Percentiles rank a stretch among this genome's conserved stretches.
These are phyloP conservation scores for Pseudoatta argentina DNA, from an alignment of 1,140 invertebrate species.

Conservation along the genomic window DNA sequence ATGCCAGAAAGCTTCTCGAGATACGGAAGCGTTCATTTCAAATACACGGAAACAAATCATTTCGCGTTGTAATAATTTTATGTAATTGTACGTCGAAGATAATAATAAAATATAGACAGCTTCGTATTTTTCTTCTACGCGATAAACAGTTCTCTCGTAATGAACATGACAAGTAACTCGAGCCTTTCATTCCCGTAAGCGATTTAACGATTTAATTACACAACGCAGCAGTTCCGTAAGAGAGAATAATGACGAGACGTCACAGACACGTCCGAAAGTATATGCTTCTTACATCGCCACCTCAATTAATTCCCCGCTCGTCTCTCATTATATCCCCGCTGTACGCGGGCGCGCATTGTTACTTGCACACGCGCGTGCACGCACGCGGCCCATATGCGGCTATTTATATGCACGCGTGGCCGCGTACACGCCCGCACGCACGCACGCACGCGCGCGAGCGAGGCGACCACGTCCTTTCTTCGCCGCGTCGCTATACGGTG, in stretches of 20 bases:
- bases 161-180: slow-evolving; percentile 6
- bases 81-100: not conserved
- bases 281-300: slow-evolving; percentile 18
- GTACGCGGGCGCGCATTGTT: slow-evolving; percentile 34
- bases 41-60: not conserved
- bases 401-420: too few species aligned
- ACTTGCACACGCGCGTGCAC: not conserved
- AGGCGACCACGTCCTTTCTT: slow-evolving; percentile 19
- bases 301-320: slow-evolving; percentile 53
- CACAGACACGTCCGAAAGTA: slow-evolving; percentile 15
- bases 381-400: too few species aligned
- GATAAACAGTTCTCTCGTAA: not conserved
- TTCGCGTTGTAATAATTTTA: not conserved
- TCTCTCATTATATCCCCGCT: slow-evolving; percentile 49
- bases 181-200: not conserved
- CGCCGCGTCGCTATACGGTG: slow-evolving; percentile 49
- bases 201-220: slow-evolving; percentile 46
- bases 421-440: too few species aligned
- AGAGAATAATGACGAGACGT: slow-evolving; percentile 47
- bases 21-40: not conserved
- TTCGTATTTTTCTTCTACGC: not conserved
- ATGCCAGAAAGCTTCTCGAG: not conserved
- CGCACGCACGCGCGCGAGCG: not conserved
- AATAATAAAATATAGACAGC: not conserved
- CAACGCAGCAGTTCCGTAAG: slow-evolving; percentile 38